These are phyloP conservation scores for Cirrhinus mrigala DNA, from an alignment of 2,797 vertebrate species.

Conservation along the genomic window DNA sequence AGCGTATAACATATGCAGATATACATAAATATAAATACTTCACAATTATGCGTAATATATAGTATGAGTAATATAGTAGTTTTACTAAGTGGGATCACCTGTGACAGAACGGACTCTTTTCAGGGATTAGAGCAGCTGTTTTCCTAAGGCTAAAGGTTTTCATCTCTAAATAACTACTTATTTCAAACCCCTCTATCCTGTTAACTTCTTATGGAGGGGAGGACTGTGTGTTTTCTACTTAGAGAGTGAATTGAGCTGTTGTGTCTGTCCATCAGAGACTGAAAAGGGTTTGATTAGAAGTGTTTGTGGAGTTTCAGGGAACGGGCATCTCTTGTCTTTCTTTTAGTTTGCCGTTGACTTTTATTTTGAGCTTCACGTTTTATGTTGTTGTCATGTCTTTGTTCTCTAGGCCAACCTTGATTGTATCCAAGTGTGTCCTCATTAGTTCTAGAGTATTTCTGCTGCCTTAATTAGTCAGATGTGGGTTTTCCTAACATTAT, in stretches of 20 bases:
- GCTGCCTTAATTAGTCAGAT: background rate
- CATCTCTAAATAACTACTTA: slow-evolving; percentile 26
- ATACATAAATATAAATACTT: background rate
- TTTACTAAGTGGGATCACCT: slow-evolving; percentile 21
- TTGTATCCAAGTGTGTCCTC: slow-evolving; percentile 35
- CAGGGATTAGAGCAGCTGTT: slow-evolving; percentile 35
- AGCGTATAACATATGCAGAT: background rate
- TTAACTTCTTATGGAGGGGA: slow-evolving; percentile 2
- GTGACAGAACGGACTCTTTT: background rate
- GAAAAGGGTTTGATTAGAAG: slow-evolving; percentile 21
- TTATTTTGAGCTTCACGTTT: slow-evolving; percentile 4
- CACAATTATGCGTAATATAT: background rate
- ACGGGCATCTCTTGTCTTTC: background rate
- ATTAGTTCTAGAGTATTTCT: slow-evolving; percentile 19
- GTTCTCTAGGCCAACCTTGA: slow-evolving; percentile 28
- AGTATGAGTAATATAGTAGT: background rate
- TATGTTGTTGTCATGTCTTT: slow-evolving; percentile 30
- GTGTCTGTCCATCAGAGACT: background rate
- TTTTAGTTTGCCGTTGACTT: background rate
- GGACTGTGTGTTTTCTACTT: background rate
- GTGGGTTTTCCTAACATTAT: background rate
- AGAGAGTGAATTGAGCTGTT: slow-evolving; percentile 1
- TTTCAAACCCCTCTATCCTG: background rate
- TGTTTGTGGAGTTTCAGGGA: slow-evolving; percentile 4
- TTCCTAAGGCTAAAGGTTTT: slow-evolving; percentile 28